Conservation (phyloP, 2,888 invertebrate genomes). For the Abscondita cerata region DNA sequence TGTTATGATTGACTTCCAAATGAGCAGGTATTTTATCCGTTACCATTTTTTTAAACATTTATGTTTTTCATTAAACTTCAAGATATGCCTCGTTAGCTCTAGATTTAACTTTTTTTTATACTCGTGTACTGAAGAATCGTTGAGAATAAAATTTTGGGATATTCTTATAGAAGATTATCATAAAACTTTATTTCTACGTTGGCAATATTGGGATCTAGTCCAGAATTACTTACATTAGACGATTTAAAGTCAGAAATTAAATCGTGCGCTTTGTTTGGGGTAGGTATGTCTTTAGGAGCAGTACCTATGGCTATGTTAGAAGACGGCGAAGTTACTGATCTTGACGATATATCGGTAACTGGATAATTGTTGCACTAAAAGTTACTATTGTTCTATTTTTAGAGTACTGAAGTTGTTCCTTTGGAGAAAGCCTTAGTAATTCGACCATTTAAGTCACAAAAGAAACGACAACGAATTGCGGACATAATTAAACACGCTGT, state of each 20-base stretch:
- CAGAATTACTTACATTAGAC: constrained; percentile 63
- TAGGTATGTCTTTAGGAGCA: constrained; percentile 68
- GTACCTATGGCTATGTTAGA: constrained; percentile 65
- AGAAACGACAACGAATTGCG: constrained; percentile 67
- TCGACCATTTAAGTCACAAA: constrained; percentile 65
- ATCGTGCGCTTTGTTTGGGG: constrained; percentile 64
- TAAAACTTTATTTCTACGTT: constrained; percentile 63
- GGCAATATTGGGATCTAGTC: constrained; percentile 66
- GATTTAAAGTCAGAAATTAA: constrained; percentile 64
- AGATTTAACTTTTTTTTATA: constrained; percentile 61
- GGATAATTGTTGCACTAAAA: too few species aligned
- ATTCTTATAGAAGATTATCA: constrained; percentile 67
- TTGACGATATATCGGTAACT: constrained; percentile 63
- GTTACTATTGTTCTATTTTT: too few species aligned
- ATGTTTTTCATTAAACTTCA: not conserved
- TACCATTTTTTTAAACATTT: too few species aligned
- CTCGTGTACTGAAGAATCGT: constrained; percentile 66
- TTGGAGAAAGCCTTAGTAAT: constrained; percentile 69
- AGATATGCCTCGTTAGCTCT: constrained; percentile 23
- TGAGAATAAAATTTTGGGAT: constrained; percentile 66
- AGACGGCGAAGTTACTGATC: constrained; percentile 64
- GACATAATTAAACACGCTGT: constrained; percentile 70
- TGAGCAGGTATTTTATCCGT: constrained; percentile 58
- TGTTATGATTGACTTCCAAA: constrained; percentile 74
- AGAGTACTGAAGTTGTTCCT: constrained; percentile 64